Conservation (phyloP, 2,888 invertebrate species). For the Melikaiella ostensackeni region DNA sequence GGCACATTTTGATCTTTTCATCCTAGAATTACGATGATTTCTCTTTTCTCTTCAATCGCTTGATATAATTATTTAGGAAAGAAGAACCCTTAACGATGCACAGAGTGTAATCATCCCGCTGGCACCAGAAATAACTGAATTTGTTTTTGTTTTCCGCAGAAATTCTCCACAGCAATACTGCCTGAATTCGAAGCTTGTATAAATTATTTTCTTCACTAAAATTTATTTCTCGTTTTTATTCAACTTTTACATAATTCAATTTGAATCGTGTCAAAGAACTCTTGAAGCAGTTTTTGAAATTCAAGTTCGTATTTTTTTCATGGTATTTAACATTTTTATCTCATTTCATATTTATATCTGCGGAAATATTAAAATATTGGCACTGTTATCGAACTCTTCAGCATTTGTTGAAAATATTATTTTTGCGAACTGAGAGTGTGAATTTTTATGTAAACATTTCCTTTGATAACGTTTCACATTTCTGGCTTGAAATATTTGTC, state of each 20-base stretch:
- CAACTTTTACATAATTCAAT: conserved; percentile 16
- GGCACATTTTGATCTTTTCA: not conserved
- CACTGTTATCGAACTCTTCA: not conserved
- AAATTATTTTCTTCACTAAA: not conserved
- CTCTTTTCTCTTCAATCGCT: not conserved
- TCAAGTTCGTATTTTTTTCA: not conserved
- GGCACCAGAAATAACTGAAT: conserved; percentile 17
- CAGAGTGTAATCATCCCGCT: conserved; percentile 18
- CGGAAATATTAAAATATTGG: too few species aligned
- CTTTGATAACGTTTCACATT: not conserved
- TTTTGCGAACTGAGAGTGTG: not conserved
- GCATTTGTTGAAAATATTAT: not conserved
- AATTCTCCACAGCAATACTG: conserved; percentile 10
- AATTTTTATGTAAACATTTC: not conserved
- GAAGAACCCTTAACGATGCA: conserved; percentile 24
- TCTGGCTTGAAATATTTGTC: conserved; percentile 22
- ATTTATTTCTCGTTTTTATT: not conserved
- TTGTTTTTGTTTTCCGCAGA: conserved; percentile 24
- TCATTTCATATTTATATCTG: not conserved
- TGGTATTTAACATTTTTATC: not conserved
- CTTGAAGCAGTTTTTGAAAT: not conserved
- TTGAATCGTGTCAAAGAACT: not conserved
- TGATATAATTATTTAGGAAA: conserved; percentile 2
- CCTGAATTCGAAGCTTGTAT: conserved; percentile 10
- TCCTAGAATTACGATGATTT: not conserved